These are phyloP conservation scores for Cepphus grylle DNA, from an alignment of 2,113 vertebrate genomes.

Conservation along the genomic window DNA sequence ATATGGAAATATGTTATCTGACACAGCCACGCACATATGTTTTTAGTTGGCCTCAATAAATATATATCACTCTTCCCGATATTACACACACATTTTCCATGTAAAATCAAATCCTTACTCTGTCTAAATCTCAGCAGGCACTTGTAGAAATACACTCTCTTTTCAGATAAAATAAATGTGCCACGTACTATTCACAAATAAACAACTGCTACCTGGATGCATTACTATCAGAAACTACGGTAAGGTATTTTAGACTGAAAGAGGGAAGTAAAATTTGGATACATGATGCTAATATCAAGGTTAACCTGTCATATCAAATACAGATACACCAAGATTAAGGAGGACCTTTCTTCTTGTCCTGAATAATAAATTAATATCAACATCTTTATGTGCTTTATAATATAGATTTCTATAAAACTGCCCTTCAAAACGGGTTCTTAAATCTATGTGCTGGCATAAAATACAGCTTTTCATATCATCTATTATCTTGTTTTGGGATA, in stretches of 20 bases:
- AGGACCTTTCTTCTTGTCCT: not conserved
- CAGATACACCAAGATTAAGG: constrained; percentile 1
- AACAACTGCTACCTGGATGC: not conserved
- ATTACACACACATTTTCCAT: not conserved
- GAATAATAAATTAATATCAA: constrained; percentile 28
- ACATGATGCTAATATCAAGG: not conserved
- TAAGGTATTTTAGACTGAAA: not conserved
- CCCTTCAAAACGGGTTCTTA: not conserved
- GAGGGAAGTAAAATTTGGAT: not conserved
- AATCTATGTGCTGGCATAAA: not conserved
- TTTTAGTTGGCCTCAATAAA: not conserved
- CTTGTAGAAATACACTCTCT: not conserved
- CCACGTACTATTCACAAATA: not conserved
- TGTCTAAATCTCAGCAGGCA: not conserved
- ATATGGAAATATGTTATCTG: not conserved
- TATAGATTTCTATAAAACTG: constrained; percentile 26
- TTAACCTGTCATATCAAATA: constrained; percentile 31
- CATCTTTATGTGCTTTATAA: not conserved
- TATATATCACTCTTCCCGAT: not conserved
- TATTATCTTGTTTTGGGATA: constrained; percentile 40
- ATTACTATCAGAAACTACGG: not conserved
- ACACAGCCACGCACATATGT: not conserved
- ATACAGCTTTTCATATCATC: constrained; percentile 16
- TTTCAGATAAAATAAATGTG: not conserved
- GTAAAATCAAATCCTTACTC: not conserved